Base-by-base conservation (phyloP, 2,113 vertebrate genomes). In the Trogon surrucura region DNA sequence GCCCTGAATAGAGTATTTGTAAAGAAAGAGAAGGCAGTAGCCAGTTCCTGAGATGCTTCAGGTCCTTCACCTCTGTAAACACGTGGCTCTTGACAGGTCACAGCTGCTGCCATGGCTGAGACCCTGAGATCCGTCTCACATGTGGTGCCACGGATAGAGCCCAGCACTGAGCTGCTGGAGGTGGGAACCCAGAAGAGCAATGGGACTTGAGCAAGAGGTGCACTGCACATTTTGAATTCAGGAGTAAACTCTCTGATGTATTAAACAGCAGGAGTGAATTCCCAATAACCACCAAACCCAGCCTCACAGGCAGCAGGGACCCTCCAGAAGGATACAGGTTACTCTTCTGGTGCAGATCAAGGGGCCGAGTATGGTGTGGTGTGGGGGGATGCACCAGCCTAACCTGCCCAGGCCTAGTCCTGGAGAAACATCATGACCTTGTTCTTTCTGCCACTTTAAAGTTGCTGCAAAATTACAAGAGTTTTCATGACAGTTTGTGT, bases 201-300 rank as follows among this genome's bases (percentile, higher is more conserved):
- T 38, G 41, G 71, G 27, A 15, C 20, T 20, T 0, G 4, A 75
- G 44, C 20, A 8, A 30, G 60, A 51, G 38, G 30, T 45, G n/a
- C 25, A 1, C 1, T 51, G 32, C n/a, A 21, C 13, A 6, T 30
- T 6, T 0, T 18, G 21, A 3, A 1, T 14, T 20, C 27, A n/a
- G 56, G 19, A 57, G 20, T 30, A 18, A 70, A 45, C 27, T 34
- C 51, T 50, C 66, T 21, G n/a, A 30, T 29, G 47, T 32, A 9
- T 5, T 67, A 8, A 58, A 26, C 16, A 41, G 20, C 13, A 32
- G 44, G 11, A 48, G 5, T 18, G 41, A 86, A 29, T 18, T 36
- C 50, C 41, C 3, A 1, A 7, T n/a, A 36, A 53, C 34, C 82
- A 44, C 47, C 47, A 54, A 84, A 78, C 34, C 4, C 48, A 84